These are phyloP conservation scores for Ranitomeya variabilis DNA, from an alignment of 2,113 vertebrate species.

Conservation along the genomic window DNA sequence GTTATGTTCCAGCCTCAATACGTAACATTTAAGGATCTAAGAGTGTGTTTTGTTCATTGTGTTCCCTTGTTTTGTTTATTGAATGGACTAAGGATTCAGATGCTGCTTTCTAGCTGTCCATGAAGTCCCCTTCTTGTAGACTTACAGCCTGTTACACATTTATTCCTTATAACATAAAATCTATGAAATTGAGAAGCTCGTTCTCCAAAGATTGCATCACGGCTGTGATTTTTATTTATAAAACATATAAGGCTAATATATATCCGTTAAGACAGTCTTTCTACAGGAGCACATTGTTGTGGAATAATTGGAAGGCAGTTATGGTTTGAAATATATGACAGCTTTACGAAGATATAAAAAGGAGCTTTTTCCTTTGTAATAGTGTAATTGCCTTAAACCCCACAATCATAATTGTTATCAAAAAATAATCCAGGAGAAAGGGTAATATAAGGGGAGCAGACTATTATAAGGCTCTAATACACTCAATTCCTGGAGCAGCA, in stretches of 20 bases:
- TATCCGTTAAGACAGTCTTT: constrained; percentile 80
- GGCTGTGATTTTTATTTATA: constrained; percentile 84
- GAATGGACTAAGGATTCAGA: constrained; percentile 11
- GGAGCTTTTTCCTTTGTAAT: constrained; percentile 79
- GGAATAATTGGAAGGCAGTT: constrained; percentile 92
- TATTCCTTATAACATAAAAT: constrained; percentile 68
- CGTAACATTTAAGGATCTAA: background rate
- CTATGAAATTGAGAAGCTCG: constrained; percentile 70
- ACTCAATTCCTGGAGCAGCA: constrained; percentile 85
- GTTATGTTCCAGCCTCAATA: background rate
- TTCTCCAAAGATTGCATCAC: constrained; percentile 76
- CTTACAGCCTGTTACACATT: constrained; percentile 54
- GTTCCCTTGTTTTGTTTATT: background rate
- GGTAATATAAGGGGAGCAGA: constrained; percentile 92
- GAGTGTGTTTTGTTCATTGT: background rate
- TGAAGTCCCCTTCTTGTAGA: constrained; percentile 61
- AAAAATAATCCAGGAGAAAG: constrained; percentile 93
- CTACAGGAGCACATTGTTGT: constrained; percentile 82
- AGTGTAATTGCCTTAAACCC: constrained; percentile 86
- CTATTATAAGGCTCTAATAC: constrained; percentile 87
- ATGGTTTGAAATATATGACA: constrained; percentile 83
- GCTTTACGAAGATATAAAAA: constrained; percentile 82
- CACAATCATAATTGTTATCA: constrained; percentile 87
- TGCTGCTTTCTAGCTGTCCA: background rate
- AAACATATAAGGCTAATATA: constrained; percentile 83